A percentile compares a stretch with the other conserved stretches of the same genome.
Conservation (phyloP, 1,140 invertebrate species). For the Rhyzopertha dominica region DNA sequence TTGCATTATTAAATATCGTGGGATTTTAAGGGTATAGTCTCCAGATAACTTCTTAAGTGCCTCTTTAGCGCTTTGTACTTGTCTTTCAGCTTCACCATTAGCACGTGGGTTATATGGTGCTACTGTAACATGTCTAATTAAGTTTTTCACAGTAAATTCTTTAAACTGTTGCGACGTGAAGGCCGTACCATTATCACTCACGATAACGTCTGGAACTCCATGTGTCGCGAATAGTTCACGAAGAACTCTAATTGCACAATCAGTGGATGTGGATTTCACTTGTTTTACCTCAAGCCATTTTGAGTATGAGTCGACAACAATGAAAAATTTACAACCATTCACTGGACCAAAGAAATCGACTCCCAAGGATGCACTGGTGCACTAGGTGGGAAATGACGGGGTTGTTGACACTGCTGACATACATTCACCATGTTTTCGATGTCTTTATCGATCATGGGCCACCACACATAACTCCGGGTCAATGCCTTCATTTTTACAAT, state of each 20-base stretch:
- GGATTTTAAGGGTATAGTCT: too few species aligned
- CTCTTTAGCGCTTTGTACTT: too few species aligned
- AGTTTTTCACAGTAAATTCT: too few species aligned
- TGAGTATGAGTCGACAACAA: constrained; percentile 33
- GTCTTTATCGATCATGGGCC: constrained; percentile 43
- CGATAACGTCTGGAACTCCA: constrained; percentile 18
- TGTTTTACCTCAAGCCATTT: constrained; percentile 35
- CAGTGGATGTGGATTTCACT: constrained; percentile 20
- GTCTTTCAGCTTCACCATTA: too few species aligned
- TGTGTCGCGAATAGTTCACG: constrained; percentile 16
- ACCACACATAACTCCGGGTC: constrained; percentile 46
- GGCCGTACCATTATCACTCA: constrained; percentile 17
- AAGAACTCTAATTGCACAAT: constrained; percentile 16
- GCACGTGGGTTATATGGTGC: too few species aligned
- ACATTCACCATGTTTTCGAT: constrained; percentile 13
- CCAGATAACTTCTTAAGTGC: too few species aligned
- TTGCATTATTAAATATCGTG: too few species aligned
- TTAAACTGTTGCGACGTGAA: constrained; percentile 23
- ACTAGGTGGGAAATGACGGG: constrained; percentile 28
- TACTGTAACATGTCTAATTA: too few species aligned
- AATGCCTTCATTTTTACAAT: constrained; percentile 46
- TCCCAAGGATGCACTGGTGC: constrained; percentile 37
- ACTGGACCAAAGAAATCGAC: constrained; percentile 39
- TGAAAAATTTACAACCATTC: constrained; percentile 24
- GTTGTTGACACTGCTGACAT: constrained; percentile 27